phyloP scores from a whole-genome alignment of 2,888 invertebrate genomes.

The Hirtodrosophila trivittata region DNA sequence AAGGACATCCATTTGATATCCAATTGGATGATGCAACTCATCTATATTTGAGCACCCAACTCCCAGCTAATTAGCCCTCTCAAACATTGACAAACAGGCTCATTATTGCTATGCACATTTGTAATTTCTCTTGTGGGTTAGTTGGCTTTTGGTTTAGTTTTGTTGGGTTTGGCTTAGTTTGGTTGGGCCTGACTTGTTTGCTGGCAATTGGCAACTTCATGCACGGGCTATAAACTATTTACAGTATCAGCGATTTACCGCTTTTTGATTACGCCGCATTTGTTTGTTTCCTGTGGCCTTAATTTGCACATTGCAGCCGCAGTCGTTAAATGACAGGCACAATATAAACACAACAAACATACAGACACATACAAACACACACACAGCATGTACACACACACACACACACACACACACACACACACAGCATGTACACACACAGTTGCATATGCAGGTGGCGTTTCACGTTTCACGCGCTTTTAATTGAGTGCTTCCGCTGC shows the following conservation, averaged over 20 bases:
- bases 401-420: slow-evolving; percentile 3
- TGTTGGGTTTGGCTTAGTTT: slow-evolving; percentile 10
- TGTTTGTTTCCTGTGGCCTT: slow-evolving; percentile 76
- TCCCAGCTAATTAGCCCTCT: slow-evolving; percentile 61
- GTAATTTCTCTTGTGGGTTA: slow-evolving; percentile 1
- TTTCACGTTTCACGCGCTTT: slow-evolving; percentile 76
- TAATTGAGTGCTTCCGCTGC: slow-evolving; percentile 78
- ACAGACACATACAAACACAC: slow-evolving; percentile 12
- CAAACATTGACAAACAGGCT: slow-evolving; percentile 62
- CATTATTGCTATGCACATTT: slow-evolving; percentile 32
- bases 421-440: slow-evolving; percentile 5
- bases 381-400: slow-evolving; percentile 1
- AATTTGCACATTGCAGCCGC: slow-evolving; percentile 57
- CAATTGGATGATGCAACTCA: slow-evolving; percentile 45
- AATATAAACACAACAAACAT: slow-evolving; percentile 31
- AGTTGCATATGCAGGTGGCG: slow-evolving; percentile 64
- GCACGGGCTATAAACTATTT: slow-evolving; percentile 69
- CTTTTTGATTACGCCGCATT: slow-evolving; percentile 77
- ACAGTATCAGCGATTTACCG: slow-evolving; percentile 71
- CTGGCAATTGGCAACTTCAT: slow-evolving; percentile 64
- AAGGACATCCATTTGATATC: slow-evolving; percentile 41
- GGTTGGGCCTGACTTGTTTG: slow-evolving; percentile 34
- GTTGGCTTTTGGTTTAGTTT: slow-evolving; percentile 3
- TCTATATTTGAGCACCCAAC: slow-evolving; percentile 49
- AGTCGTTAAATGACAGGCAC: slow-evolving; percentile 50